Evolutionary conservation across 2,888 invertebrate species (phyloP), one percentile per base, ranked within the genome.

Genomic region (Drosophila greeni): DNA sequence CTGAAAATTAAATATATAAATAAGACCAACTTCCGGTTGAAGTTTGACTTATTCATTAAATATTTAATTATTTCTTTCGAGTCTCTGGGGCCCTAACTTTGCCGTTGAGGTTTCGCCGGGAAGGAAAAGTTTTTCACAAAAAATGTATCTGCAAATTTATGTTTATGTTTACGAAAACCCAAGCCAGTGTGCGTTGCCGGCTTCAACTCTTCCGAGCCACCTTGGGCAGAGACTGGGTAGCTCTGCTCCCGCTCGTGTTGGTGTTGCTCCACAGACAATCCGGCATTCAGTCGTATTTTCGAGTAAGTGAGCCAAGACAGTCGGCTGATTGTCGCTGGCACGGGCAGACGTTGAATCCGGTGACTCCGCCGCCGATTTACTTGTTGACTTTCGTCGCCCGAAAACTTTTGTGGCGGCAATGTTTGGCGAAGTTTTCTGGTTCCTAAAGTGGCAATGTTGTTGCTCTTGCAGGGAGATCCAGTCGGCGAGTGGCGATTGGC

Each of bases 401-500:
- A 29, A 29, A 34, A 34, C 31, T 45, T 37, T 49, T 51, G 23
- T 20, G 34, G 24, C 34, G 23, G 12, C 31, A 54, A 78, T 79
- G 76, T 73, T 77, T 57, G 52, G 59, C 45, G 75, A 76, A 59
- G 66, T 78, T 49, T 72, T 82, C 40, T 85, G 82, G 72, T 85
- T 77, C 75, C 70, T 85, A 26, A 86, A 87, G 72, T 87, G 84
- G 79, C 80, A 84, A 69, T 86, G 70, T 76, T 82, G 84, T 86
- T 84, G 82, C 66, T 70, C 82, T 91, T 91, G 73, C 89, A 93
- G 94, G 90, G 93, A 93, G 88, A 90, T 93, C 72, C 92, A 92
- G 87, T 91, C 92, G 23, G 91, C 92, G 40, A 92, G 92, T 57
- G 92, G 92, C 58, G 93, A 93, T 84, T 93, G 93, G 93, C 91